These are phyloP conservation scores for Ammodytes dubius DNA, from an alignment of 2,113 vertebrate genomes.

Conservation along the genomic window DNA sequence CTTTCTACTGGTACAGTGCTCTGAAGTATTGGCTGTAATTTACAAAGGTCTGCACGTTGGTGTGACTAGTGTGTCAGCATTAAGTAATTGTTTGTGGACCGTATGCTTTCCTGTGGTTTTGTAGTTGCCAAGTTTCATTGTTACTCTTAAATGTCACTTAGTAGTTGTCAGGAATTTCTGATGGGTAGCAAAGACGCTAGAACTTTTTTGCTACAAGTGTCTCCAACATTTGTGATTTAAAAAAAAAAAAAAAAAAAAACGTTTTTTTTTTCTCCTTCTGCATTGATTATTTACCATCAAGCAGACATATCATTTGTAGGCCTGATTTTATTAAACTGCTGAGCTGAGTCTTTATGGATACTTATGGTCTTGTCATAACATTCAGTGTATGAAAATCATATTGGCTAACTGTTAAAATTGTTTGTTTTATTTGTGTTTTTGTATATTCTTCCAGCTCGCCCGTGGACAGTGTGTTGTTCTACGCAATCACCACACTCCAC, in stretches of 20 bases:
- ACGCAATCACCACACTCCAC: slow-evolving; percentile 98
- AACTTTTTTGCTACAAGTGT: too few species aligned
- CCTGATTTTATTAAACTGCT: too few species aligned
- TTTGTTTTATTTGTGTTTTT: not conserved
- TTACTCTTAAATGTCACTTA: not conserved
- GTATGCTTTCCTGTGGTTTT: not conserved
- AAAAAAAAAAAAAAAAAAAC: too few species aligned
- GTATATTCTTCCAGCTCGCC: slow-evolving; percentile 87
- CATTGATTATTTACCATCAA: too few species aligned
- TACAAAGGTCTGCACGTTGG: not conserved
- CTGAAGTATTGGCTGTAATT: not conserved
- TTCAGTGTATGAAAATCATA: too few species aligned
- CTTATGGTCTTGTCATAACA: too few species aligned
- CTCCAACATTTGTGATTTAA: too few species aligned
- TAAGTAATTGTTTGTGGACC: not conserved
- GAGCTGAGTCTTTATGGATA: too few species aligned
- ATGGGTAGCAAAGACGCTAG: not conserved
- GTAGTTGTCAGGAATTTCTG: not conserved
- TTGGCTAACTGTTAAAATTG: too few species aligned
- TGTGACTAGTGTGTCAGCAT: not conserved
- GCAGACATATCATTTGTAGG: too few species aligned
- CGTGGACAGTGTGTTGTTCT: slow-evolving; percentile 97
- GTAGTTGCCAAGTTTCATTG: not conserved
- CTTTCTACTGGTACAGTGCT: not conserved
- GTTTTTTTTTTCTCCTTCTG: too few species aligned